Percentiles rank a stretch among this genome's conserved stretches.
These are phyloP conservation scores for Drosophila burlai DNA, from an alignment of 1,140 invertebrate genomes.

Conservation along the genomic window DNA sequence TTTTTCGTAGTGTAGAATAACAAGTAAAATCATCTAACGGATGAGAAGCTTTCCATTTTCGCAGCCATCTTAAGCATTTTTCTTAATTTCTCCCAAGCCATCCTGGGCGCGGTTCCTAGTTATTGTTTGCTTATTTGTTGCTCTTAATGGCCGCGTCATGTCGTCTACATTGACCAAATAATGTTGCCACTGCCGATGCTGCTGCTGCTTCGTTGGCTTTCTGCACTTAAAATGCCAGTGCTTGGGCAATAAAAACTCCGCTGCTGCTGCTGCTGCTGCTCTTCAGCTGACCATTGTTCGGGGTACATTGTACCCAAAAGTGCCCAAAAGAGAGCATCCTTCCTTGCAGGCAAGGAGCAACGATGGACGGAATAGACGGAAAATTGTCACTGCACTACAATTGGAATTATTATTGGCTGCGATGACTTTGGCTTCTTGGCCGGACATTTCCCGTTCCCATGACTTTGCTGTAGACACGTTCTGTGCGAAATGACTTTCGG, in stretches of 20 bases:
- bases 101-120: slow-evolving; percentile 33
- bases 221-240: slow-evolving; percentile 78
- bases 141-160: slow-evolving; percentile 82
- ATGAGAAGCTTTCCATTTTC: slow-evolving; percentile 3
- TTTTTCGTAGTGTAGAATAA: not conserved
- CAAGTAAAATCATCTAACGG: not conserved
- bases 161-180: slow-evolving; percentile 84
- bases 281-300: slow-evolving; percentile 72
- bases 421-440: slow-evolving; percentile 83
- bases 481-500: slow-evolving; percentile 82
- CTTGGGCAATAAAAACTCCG: slow-evolving; percentile 72
- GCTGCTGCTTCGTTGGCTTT: slow-evolving; percentile 37
- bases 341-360: slow-evolving; percentile 4
- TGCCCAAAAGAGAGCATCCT: slow-evolving; percentile 58
- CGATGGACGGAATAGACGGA: slow-evolving; percentile 27
- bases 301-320: slow-evolving; percentile 79
- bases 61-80: slow-evolving; percentile 49
- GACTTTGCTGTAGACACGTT: slow-evolving; percentile 60
- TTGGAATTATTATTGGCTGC: slow-evolving; percentile 84
- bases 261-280: slow-evolving; percentile 27
- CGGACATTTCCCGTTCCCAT: slow-evolving; percentile 35
- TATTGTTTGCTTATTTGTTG: slow-evolving; percentile 84
- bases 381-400: slow-evolving; percentile 83
- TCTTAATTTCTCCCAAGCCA: slow-evolving; percentile 61
- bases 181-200: slow-evolving; percentile 59